phyloP scores from a whole-genome alignment of 2,113 vertebrate genomes.

The Malurus melanocephalus region DNA sequence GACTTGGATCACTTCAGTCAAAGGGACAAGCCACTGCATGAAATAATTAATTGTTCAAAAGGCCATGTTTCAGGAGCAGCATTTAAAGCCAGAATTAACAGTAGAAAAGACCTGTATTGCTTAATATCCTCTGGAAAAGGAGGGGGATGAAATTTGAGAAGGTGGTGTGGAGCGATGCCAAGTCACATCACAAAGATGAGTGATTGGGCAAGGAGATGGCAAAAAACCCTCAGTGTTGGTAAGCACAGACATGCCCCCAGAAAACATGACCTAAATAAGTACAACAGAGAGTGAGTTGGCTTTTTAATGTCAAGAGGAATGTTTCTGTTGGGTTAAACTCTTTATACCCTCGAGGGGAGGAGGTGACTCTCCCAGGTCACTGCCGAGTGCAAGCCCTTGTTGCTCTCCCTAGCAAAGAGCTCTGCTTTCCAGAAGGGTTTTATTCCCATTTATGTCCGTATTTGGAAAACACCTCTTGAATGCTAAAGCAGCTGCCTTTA shows the following conservation, averaged over 20 bases:
- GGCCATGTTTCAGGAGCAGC: neutral
- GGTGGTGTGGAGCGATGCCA: neutral
- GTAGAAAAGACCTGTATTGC: neutral
- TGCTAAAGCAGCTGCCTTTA: neutral
- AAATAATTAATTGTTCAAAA: neutral
- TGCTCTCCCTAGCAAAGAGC: neutral
- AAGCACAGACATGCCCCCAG: neutral
- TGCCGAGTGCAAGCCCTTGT: accelerated
- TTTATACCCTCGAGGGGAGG: neutral
- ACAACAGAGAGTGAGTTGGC: neutral
- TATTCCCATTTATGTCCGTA: neutral
- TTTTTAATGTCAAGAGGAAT: neutral
- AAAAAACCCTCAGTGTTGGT: neutral
- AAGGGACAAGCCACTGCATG: neutral
- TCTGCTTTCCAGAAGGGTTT: neutral
- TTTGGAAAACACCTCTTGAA: neutral
- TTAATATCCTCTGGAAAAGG: neutral
- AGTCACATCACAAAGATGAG: neutral
- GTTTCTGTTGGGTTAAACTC: neutral
- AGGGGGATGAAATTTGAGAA: neutral
- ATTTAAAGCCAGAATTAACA: neutral
- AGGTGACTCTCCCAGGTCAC: neutral
- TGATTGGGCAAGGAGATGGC: neutral
- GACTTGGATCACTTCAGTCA: neutral
- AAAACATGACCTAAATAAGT: neutral